Conservation (phyloP, 2,888 invertebrate genomes). For the Resseliella maxima region DNA sequence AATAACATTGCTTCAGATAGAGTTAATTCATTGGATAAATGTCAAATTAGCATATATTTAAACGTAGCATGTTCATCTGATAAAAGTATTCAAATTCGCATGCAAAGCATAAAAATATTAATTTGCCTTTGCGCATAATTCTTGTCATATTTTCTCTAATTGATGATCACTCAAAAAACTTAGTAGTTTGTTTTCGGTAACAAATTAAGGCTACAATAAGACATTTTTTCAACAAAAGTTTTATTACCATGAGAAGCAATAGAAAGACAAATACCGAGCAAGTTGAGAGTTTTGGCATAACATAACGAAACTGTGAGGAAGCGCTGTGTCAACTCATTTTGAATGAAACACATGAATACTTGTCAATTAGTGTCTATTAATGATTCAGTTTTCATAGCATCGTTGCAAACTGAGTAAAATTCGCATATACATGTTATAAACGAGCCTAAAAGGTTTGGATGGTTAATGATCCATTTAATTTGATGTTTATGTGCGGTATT, state of each 20-base stretch:
- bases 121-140: neutral
- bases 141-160: neutral
- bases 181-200: neutral
- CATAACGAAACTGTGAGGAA: neutral
- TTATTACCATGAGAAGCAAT: neutral
- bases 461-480: conserved; percentile 54
- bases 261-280: neutral
- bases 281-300: neutral
- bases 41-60: too few species aligned
- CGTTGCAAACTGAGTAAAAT: conserved; percentile 7
- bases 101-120: too few species aligned
- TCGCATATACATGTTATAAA: conserved; percentile 19
- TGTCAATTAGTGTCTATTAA: conserved; percentile 55
- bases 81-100: too few species aligned
- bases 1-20: too few species aligned
- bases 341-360: conserved; percentile 25
- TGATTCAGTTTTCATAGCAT: neutral
- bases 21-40: too few species aligned
- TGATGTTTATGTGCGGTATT: conserved; percentile 52
- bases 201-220: conserved; percentile 12
- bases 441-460: conserved; percentile 51
- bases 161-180: conserved; percentile 7
- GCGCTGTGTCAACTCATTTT: conserved; percentile 17
- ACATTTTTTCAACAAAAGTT: conserved; percentile 19
- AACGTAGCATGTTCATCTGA: too few species aligned